Evolutionary conservation across 2,888 invertebrate genomes (phyloP).

Genomic region (Galeopsomyia nigrocyanea): DNA sequence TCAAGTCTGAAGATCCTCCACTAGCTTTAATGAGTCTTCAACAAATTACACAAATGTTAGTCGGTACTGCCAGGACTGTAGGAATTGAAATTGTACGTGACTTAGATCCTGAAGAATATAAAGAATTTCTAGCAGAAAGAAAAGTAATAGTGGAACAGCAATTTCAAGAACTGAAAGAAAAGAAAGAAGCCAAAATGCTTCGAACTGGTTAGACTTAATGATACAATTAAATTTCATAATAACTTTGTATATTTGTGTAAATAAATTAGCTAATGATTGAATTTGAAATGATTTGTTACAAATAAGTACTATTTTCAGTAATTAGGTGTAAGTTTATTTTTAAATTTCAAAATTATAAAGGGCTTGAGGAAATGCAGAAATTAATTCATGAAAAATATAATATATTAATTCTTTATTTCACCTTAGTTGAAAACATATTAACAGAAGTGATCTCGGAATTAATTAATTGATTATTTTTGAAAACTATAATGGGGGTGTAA

Average conservation of each 20-base stretch:
- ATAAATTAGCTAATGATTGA: not conserved
- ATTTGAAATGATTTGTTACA: not conserved
- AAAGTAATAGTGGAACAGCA: constrained; percentile 79
- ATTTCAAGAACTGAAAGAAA: constrained; percentile 82
- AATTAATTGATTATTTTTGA: too few relatives aligned
- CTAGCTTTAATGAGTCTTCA: constrained; percentile 75
- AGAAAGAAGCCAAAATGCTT: constrained; percentile 91
- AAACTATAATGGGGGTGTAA: too few relatives aligned
- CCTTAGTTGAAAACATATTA: too few relatives aligned
- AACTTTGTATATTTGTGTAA: constrained; percentile 8
- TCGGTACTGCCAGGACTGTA: constrained; percentile 83
- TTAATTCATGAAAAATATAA: too few relatives aligned
- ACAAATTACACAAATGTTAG: constrained; percentile 84
- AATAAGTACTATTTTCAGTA: not conserved
- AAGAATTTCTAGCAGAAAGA: constrained; percentile 83
- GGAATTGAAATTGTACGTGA: constrained; percentile 88
- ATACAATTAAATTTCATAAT: not conserved
- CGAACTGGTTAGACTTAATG: constrained; percentile 74
- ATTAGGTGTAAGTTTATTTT: too few relatives aligned
- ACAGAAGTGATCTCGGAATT: too few relatives aligned
- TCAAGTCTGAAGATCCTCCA: constrained; percentile 91
- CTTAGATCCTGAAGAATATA: constrained; percentile 85
- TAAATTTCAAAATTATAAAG: constrained; percentile 78
- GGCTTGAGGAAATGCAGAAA: constrained; percentile 70
- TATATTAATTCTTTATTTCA: too few relatives aligned